phyloP scores from a whole-genome alignment of 2,888 invertebrate species.

The Zootermopsis nevadensis region DNA sequence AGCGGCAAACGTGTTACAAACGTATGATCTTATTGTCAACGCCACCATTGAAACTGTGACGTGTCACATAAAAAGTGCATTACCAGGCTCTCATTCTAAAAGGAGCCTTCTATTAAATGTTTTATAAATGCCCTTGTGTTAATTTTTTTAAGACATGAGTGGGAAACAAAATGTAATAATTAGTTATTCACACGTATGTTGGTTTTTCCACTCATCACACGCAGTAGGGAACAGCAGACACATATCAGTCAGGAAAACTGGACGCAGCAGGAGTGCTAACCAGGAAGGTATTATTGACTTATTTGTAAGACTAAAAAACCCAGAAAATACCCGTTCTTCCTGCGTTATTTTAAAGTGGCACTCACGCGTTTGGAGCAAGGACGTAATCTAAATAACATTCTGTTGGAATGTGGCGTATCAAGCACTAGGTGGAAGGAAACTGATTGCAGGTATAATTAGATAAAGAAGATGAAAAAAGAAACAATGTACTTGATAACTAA shows the following conservation, averaged over 20 bases:
- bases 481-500: too few relatives aligned
- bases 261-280: neutral
- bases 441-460: too few relatives aligned
- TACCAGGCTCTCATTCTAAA: neutral
- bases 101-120: neutral
- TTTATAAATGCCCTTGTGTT: neutral
- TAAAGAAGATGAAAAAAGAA: too few relatives aligned
- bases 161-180: neutral
- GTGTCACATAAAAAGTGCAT: neutral
- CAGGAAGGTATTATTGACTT: neutral
- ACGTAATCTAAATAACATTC: too few relatives aligned
- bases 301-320: neutral
- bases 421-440: neutral
- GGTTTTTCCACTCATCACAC: neutral
- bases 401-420: neutral
- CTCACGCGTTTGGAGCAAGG: too few relatives aligned
- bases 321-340: neutral
- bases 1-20: neutral
- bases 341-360: neutral
- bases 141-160: neutral
- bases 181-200: neutral
- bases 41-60: neutral
- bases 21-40: neutral
- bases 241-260: neutral
- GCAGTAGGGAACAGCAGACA: neutral